Evolutionary conservation across 2,113 vertebrate genomes (phyloP).

Genomic region (Alligator sinensis): DNA sequence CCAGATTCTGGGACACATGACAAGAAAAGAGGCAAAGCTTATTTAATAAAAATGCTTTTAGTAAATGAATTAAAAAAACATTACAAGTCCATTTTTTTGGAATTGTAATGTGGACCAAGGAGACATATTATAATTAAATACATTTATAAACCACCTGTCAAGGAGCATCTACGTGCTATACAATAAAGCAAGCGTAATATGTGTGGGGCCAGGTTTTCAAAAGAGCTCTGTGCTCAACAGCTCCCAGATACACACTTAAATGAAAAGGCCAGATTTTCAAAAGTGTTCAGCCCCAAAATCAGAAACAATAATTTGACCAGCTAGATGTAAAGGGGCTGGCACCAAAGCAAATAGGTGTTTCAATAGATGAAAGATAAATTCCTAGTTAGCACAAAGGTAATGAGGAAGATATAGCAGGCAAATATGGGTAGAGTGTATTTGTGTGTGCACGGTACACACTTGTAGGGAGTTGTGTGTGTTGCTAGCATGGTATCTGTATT

Average conservation of each 20-base stretch:
- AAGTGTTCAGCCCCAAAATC: not conserved
- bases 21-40: accelerated
- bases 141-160: not conserved
- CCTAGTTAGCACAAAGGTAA: not conserved
- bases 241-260: not conserved
- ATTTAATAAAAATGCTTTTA: accelerated
- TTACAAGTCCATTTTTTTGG: not conserved
- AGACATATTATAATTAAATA: not conserved
- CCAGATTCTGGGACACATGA: accelerated
- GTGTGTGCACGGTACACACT: not conserved
- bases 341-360: not conserved
- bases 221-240: not conserved
- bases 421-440: not conserved
- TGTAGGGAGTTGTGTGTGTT: not conserved
- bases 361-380: not conserved
- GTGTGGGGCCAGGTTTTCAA: not conserved
- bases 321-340: not conserved
- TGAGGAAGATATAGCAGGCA: not conserved
- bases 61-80: not conserved
- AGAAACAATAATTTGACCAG: not conserved
- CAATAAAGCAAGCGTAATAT: not conserved
- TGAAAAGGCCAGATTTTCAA: not conserved
- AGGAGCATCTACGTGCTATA: not conserved
- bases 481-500: not conserved
- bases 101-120: not conserved